Conservation (phyloP, 1,140 invertebrate genomes). For the Micrasema longulum region DNA sequence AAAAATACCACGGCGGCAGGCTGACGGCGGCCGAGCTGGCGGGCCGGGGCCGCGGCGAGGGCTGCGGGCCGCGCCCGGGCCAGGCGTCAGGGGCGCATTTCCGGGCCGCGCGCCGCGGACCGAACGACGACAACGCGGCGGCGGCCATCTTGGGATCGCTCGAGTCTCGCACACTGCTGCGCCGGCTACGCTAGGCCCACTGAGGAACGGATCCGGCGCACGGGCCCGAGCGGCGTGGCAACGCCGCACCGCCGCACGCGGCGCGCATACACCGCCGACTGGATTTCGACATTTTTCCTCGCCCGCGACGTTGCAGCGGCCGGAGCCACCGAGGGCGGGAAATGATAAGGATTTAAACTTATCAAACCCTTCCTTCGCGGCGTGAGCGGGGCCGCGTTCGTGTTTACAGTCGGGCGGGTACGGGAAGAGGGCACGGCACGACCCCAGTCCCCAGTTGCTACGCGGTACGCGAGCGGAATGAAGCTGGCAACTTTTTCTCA, state of each 20-base stretch:
- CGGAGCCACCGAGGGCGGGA: neutral
- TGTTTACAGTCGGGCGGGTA: no score
- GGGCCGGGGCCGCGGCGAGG: slow-evolving; percentile 10
- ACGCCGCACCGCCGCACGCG: slow-evolving; percentile 12
- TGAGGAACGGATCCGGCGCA: slow-evolving; percentile 27
- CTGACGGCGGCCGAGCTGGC: slow-evolving; percentile 13
- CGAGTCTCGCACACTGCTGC: slow-evolving; percentile 31
- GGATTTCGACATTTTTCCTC: slow-evolving; percentile 15
- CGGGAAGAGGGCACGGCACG: no score
- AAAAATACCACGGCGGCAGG: slow-evolving; percentile 43
- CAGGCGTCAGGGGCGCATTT: slow-evolving; percentile 29
- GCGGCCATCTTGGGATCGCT: slow-evolving; percentile 29
- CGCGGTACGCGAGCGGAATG: no score
- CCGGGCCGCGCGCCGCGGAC: slow-evolving; percentile 20
- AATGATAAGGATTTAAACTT: slow-evolving; percentile 22
- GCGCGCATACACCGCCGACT: neutral
- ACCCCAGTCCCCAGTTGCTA: no score
- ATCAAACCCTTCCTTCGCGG: neutral
- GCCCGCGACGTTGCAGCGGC: slow-evolving; percentile 36
- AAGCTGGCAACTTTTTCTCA: no score
- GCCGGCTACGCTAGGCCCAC: slow-evolving; percentile 39
- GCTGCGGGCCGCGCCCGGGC: slow-evolving; percentile 23
- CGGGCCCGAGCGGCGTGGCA: slow-evolving; percentile 32
- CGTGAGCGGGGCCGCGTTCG: neutral
- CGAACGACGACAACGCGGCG: slow-evolving; percentile 34